These are phyloP conservation scores for Mythimna ferrago DNA, from an alignment of 2,888 invertebrate genomes.

Conservation along the genomic window DNA sequence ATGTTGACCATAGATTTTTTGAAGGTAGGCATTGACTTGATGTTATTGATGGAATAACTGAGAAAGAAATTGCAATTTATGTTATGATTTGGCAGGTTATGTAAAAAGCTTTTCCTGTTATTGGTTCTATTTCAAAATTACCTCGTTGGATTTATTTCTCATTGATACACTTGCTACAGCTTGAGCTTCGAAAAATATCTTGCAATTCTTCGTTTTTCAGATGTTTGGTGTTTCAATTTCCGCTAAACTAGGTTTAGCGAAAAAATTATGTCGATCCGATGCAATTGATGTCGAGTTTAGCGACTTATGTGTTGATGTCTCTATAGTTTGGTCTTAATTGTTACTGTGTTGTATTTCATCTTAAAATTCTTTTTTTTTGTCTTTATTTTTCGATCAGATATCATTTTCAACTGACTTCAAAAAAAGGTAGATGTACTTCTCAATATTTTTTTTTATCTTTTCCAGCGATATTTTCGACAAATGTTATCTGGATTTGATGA, in stretches of 20 bases:
- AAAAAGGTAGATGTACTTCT: no score
- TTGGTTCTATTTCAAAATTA: slow-evolving; percentile 1
- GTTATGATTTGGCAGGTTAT: background rate
- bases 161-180: background rate
- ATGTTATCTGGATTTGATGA: no score
- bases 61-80: background rate
- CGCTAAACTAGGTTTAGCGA: no score
- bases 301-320: background rate
- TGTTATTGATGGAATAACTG: background rate
- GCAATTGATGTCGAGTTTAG: background rate
- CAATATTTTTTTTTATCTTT: slow-evolving; percentile 17
- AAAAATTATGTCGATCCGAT: background rate
- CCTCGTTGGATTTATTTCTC: background rate
- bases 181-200: background rate
- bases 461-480: no score
- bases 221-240: background rate
- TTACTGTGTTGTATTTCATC: background rate
- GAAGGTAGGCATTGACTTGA: background rate
- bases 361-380: background rate
- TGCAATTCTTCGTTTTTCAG: background rate
- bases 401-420: slow-evolving; percentile 48
- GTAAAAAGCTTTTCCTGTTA: background rate
- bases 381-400: slow-evolving; percentile 23
- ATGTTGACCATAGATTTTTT: background rate
- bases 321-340: background rate